Evolutionary conservation across 1,140 invertebrate species (phyloP).

Genomic region (Drosophila insularis): DNA sequence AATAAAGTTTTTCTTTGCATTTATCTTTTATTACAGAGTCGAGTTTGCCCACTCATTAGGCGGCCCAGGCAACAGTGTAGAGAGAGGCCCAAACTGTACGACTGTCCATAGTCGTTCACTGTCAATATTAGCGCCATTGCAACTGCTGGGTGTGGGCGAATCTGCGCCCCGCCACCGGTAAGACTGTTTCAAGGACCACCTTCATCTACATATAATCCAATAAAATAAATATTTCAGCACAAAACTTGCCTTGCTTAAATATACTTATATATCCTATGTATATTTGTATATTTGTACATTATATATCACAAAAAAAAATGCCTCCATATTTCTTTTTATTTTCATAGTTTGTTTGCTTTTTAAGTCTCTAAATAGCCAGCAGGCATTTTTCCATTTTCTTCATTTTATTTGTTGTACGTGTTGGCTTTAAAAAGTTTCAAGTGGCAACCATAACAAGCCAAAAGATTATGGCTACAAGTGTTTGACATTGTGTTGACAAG

Average conservation of each 20-base stretch:
- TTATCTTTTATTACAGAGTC: slow-evolving; percentile 42
- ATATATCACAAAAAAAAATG: neutral
- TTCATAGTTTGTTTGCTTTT: slow-evolving; percentile 12
- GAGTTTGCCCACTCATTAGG: neutral
- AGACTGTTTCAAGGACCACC: slow-evolving; percentile 50
- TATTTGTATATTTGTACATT: neutral
- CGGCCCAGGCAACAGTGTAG: slow-evolving; percentile 26
- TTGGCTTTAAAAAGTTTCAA: slow-evolving; percentile 54
- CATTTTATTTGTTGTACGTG: slow-evolving; percentile 22
- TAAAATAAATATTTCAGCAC: slow-evolving; percentile 10
- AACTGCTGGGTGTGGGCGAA: slow-evolving; percentile 83
- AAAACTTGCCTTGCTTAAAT: neutral
- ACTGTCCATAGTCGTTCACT: slow-evolving; percentile 58
- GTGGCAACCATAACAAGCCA: slow-evolving; percentile 49
- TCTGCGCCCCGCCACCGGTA: slow-evolving; percentile 83
- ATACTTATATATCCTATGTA: slow-evolving; percentile 2
- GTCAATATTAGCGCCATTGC: slow-evolving; percentile 83
- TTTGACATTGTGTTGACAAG: slow-evolving; percentile 57
- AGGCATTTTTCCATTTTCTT: slow-evolving; percentile 2
- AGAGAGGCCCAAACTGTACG: slow-evolving; percentile 61
- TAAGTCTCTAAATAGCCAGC: slow-evolving; percentile 5
- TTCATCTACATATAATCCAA: neutral
- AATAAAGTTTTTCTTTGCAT: slow-evolving; percentile 15
- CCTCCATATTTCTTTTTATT: neutral
- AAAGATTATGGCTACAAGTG: slow-evolving; percentile 60